These are phyloP conservation scores for Timema podura DNA, from an alignment of 2,888 invertebrate species.

Conservation along the genomic window DNA sequence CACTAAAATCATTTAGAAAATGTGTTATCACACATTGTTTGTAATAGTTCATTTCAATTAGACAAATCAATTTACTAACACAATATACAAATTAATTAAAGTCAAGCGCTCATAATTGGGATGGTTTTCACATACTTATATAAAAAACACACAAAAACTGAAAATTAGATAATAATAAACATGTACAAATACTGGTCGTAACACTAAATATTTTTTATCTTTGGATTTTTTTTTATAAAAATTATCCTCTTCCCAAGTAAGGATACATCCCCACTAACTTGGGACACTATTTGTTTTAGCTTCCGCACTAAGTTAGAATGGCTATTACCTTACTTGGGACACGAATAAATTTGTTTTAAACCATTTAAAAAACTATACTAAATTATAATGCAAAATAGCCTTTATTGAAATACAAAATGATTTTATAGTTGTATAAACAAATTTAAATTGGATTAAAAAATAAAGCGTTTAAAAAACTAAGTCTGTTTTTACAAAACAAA, in stretches of 20 bases:
- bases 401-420: background rate
- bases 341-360: background rate
- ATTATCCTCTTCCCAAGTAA: background rate
- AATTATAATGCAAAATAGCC: background rate
- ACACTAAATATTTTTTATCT: no score
- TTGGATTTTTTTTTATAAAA: background rate
- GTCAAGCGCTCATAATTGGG: constrained; percentile 6
- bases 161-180: background rate
- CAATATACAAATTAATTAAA: no score
- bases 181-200: no score
- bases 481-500: background rate
- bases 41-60: no score
- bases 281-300: background rate
- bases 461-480: no score
- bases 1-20: no score
- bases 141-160: background rate
- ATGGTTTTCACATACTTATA: background rate
- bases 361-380: background rate
- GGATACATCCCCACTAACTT: background rate
- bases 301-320: background rate
- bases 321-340: constrained; percentile 2
- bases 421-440: background rate
- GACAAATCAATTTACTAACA: no score
- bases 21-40: no score
- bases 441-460: no score